Evolutionary conservation across 2,888 invertebrate genomes (phyloP), one percentile per base, ranked within the genome.

Genomic region (Andrena trimmerana): DNA sequence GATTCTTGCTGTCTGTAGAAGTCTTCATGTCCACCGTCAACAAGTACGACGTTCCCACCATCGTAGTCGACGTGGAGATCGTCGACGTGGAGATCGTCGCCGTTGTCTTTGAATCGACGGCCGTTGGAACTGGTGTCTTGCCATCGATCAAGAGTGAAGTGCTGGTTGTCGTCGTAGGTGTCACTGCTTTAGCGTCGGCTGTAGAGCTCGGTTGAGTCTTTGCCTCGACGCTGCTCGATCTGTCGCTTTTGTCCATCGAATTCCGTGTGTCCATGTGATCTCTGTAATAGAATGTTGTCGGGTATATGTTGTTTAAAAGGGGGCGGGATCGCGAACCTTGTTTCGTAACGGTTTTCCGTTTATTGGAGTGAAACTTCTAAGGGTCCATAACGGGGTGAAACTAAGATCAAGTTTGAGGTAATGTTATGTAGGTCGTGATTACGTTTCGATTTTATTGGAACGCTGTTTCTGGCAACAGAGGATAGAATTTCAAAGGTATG

Each of bases 161-260:
- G 31, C 85, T 78, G 16, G 83, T 69, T 3, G 84, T 67, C 95
- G 93, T 96, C 96, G 87, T 96, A 96, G 91, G 96, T 95, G 62
- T 84, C 24, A 84, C 62, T 5, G 83, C 84, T 54, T 89, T 87
- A 16, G 85, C 70, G 31, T 89, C 88, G n/a, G 85, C 82, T 33
- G 86, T 83, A 65, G 83, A 29, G 79, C 84, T 52, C 29, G 83
- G 29, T 10, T 81, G 81, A 0, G 71, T 70, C n/a, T 72, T 67
- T 16, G 79, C 75, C 63, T 92, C 92, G 60, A 75, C 60, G 33
- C 89, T 90, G 59, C 82, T 85, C 74, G 90, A 87, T 57, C 90
- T 89, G n/a, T 93, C 93, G 59, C 84, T 84, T 54, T 85, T 91
- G 2, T 93, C 93, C 36, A 81, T 76, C 48, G 85, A 88, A 63